Evolutionary conservation across 2,113 vertebrate species (phyloP).

Genomic region (Neolamprologus falcicula): DNA sequence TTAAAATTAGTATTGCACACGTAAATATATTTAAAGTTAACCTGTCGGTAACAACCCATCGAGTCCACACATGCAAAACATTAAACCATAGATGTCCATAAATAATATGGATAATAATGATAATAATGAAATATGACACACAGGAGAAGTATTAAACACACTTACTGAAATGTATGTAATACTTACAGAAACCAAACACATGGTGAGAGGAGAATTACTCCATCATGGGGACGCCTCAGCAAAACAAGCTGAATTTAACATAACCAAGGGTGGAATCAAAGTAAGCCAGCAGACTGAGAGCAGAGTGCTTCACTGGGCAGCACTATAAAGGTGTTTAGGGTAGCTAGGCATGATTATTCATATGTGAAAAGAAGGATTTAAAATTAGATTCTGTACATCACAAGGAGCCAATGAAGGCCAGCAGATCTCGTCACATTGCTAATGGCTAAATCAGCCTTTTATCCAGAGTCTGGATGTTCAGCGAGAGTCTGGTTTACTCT

Average conservation of each 20-base stretch:
- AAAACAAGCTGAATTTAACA: background rate
- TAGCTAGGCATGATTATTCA: background rate
- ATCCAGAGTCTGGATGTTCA: constrained; percentile 21
- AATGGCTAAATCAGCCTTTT: background rate
- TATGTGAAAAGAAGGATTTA: background rate
- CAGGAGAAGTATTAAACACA: background rate
- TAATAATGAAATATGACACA: background rate
- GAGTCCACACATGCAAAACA: background rate
- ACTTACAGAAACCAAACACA: background rate
- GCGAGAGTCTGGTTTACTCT: background rate
- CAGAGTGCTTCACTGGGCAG: background rate
- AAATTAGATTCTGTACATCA: background rate
- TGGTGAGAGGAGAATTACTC: background rate
- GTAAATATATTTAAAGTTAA: background rate
- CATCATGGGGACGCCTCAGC: background rate
- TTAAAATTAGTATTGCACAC: background rate
- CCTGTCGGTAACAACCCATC: background rate
- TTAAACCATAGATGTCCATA: background rate
- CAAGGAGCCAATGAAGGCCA: background rate
- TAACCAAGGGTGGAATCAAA: fast-evolving
- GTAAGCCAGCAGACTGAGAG: background rate
- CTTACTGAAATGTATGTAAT: background rate
- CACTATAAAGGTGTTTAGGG: background rate
- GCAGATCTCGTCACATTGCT: background rate
- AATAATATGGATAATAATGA: too few species aligned